phyloP scores from a whole-genome alignment of 1,140 invertebrate species.

The Asobara japonica region DNA sequence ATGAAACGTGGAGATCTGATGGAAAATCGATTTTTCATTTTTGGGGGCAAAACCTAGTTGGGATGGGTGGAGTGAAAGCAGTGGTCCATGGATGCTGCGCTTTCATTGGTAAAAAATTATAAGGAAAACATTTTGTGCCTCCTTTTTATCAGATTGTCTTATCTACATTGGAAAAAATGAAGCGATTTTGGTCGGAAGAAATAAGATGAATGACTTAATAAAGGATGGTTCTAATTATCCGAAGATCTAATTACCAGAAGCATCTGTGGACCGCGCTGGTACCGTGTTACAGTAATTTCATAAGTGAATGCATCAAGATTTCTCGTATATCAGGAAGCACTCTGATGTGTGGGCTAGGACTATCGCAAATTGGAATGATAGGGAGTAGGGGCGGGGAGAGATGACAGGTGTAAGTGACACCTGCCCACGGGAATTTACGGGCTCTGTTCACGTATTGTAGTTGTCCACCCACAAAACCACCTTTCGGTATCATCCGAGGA shows the following conservation, averaged over 20 bases:
- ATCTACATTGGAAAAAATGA: too few species aligned
- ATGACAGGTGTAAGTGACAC: constrained; percentile 51
- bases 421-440: constrained; percentile 32
- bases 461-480: not conserved
- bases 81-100: too few species aligned
- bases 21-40: too few species aligned
- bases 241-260: not conserved
- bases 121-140: too few species aligned
- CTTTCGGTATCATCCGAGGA: not conserved
- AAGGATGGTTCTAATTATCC: too few species aligned
- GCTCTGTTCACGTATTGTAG: not conserved
- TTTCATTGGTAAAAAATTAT: too few species aligned
- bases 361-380: not conserved
- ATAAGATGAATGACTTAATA: too few species aligned
- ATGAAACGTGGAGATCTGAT: too few species aligned
- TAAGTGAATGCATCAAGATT: constrained; percentile 4
- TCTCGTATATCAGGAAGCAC: constrained; percentile 5
- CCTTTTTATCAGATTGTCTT: too few species aligned
- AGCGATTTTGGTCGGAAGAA: too few species aligned
- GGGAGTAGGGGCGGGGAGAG: not conserved
- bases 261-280: not conserved
- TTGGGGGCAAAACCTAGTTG: too few species aligned
- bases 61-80: too few species aligned
- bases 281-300: not conserved
- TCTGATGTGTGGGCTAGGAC: not conserved